phyloP scores from a whole-genome alignment of 2,888 invertebrate genomes.

The Pristionchus japonicus region DNA sequence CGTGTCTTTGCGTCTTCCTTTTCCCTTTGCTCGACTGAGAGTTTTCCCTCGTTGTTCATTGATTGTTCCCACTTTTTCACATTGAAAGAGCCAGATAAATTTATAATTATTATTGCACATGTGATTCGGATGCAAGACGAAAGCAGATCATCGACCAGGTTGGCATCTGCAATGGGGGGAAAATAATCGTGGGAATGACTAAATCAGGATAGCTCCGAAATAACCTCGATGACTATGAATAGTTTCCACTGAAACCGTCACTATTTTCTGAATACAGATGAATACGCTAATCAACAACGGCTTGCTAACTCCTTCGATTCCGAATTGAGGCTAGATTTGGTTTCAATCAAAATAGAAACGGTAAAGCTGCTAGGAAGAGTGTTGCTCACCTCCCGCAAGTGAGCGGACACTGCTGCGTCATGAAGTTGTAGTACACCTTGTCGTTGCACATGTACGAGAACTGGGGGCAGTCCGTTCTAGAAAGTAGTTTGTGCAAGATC shows the following conservation, averaged over 20 bases:
- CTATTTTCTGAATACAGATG: too few species aligned
- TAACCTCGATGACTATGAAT: too few species aligned
- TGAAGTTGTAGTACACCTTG: constrained; percentile 13
- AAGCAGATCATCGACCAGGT: not conserved
- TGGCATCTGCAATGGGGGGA: constrained; percentile 3
- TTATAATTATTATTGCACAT: constrained; percentile 8
- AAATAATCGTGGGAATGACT: not conserved
- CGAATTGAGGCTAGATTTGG: too few species aligned
- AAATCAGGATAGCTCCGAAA: not conserved
- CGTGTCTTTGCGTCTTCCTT: not conserved
- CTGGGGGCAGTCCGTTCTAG: not conserved
- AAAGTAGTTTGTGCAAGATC: too few species aligned
- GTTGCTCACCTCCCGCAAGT: not conserved
- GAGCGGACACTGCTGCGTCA: not conserved
- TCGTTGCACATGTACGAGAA: constrained; percentile 1
- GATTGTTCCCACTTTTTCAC: constrained; percentile 5
- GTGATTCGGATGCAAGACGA: not conserved
- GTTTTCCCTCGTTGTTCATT: not conserved
- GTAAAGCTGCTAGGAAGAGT: too few species aligned
- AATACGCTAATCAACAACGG: too few species aligned
- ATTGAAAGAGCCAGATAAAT: constrained; percentile 27
- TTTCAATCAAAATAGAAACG: too few species aligned
- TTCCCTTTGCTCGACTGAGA: not conserved
- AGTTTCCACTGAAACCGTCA: too few species aligned
- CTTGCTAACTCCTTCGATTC: too few species aligned